Base-by-base conservation (phyloP, 1,140 invertebrate species). In the Periplaneta americana region DNA sequence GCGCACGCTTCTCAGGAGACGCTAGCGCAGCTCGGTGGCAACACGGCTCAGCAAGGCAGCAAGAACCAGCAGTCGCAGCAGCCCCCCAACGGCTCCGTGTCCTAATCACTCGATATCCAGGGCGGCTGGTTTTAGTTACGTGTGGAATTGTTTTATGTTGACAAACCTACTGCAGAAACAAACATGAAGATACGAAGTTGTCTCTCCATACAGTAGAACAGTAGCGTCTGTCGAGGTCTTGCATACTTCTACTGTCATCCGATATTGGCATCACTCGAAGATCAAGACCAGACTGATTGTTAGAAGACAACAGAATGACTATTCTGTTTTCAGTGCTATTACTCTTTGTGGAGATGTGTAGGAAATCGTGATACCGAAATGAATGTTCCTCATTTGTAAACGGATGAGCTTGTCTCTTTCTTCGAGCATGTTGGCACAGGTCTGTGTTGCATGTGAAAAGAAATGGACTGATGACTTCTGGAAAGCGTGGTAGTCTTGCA, bases 1-100 rank as follows among this genome's bases (percentile, higher is more conserved):
- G 93, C 96, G 80, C 93, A 96, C 86, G 97, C 96, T 76, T 92
- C 94, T 80, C 94, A 94, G 86, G 97, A 98, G 87, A 97, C 95
- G 4, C 90, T 98, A 85, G 92, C 94, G 83, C 94, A 95, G 88
- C 89, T 97, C 8, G 34, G 80, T 66, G 34, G 34, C 37, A 80
- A 36, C 35, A 17, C 48, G 1, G 1, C 34, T 15, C 32, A 34
- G 80, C 57, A 74, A 18, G 80, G 80, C 32, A 34, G 31, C 34
- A 39, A 75, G 75, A 75, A 75, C 31, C 75, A 75, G 32, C 76
- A 78, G 22, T 28, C n/a, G 10, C 76, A 78, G 34, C 34, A 34
- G 34, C 34, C 76, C 2, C 76, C 34, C 22, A 66, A 66, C 28
- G 48, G 48, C 5, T 66, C 48, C 48, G 10, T 66, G 48, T 11